Conservation (phyloP, 2,113 vertebrate genomes). For the Pelodiscus sinensis region DNA sequence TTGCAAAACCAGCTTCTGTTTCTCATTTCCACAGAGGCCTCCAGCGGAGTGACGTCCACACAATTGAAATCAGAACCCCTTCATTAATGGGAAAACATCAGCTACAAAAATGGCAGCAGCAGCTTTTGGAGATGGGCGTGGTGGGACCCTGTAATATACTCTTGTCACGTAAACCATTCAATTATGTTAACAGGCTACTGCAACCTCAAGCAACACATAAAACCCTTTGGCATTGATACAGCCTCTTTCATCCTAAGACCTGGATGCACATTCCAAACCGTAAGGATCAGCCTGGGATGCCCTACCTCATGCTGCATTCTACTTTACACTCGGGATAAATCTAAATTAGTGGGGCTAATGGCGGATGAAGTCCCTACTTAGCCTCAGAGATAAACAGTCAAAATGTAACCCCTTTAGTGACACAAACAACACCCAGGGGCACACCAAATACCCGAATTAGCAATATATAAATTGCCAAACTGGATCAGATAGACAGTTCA, state of each 20-base stretch:
- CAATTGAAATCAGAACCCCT: slow-evolving; percentile 53
- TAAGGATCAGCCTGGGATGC: accelerated
- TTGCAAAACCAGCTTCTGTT: background rate
- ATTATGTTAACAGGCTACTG: accelerated
- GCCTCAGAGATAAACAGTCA: accelerated
- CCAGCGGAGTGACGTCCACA: slow-evolving; percentile 43
- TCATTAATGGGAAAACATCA: slow-evolving; percentile 29
- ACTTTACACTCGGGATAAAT: accelerated
- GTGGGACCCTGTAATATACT: background rate
- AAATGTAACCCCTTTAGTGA: accelerated
- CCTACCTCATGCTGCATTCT: accelerated
- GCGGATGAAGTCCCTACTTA: background rate
- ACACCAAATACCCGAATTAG: accelerated
- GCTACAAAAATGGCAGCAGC: background rate
- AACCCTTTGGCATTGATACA: slow-evolving; percentile 1
- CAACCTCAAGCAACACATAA: background rate
- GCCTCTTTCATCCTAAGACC: background rate
- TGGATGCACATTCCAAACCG: accelerated
- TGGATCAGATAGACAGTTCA: background rate
- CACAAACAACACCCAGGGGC: background rate
- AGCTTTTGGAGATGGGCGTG: background rate
- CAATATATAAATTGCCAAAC: background rate
- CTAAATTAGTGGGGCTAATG: accelerated
- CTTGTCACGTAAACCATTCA: background rate
- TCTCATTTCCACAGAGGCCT: slow-evolving; percentile 25